Evolutionary conservation across 2,113 vertebrate genomes (phyloP).

Genomic region (Antigone vipio): DNA sequence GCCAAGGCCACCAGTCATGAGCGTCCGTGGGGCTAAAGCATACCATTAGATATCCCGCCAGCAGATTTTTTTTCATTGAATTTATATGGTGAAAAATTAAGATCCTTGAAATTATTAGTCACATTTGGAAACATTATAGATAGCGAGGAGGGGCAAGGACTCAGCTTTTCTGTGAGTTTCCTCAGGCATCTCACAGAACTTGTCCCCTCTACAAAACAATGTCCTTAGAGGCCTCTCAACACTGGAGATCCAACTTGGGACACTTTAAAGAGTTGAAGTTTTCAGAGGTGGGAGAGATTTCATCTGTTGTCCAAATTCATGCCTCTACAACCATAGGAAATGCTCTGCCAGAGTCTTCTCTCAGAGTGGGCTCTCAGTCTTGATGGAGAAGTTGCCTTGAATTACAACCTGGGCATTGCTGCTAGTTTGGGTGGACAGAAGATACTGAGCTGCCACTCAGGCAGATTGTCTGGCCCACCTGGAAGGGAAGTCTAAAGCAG

Average conservation of each 20-base stretch:
- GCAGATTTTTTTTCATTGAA: background rate
- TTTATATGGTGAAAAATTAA: background rate
- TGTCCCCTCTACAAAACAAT: background rate
- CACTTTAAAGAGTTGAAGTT: background rate
- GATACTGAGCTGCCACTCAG: background rate
- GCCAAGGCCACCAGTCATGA: background rate
- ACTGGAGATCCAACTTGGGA: background rate
- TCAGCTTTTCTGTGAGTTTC: background rate
- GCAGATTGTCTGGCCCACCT: background rate
- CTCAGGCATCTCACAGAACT: background rate
- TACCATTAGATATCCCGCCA: background rate
- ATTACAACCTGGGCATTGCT: background rate
- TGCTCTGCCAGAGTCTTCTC: background rate
- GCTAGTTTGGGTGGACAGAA: background rate
- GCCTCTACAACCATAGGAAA: background rate
- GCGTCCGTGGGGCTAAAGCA: background rate
- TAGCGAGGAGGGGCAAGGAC: background rate
- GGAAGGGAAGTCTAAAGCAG: background rate
- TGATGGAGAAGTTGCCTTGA: background rate
- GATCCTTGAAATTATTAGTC: background rate
- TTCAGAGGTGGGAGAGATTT: background rate
- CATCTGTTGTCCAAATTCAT: background rate
- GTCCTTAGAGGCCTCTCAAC: background rate
- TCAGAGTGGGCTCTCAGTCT: background rate
- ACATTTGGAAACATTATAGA: background rate